Conservation (phyloP, 2,888 invertebrate genomes). For the Antitype chi region DNA sequence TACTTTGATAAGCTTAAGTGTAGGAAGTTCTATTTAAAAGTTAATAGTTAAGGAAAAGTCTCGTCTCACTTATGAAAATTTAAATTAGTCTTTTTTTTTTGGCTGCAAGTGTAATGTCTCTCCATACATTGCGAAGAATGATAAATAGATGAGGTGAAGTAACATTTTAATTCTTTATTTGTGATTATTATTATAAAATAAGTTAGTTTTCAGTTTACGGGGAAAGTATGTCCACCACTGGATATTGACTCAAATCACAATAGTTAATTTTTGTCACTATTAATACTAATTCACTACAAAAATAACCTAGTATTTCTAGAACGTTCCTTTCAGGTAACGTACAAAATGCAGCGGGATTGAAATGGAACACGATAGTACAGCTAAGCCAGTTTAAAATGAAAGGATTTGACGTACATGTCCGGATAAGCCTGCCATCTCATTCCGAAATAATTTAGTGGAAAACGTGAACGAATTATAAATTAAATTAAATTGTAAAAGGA, state of each 20-base stretch:
- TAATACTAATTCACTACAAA: neutral
- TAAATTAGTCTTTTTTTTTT: neutral
- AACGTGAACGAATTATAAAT: slow-evolving; percentile 74
- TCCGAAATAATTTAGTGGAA: slow-evolving; percentile 70
- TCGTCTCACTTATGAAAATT: neutral
- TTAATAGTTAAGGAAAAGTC: neutral
- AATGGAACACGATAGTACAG: slow-evolving; percentile 65
- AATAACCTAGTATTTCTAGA: neutral
- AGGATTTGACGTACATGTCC: slow-evolving; percentile 76
- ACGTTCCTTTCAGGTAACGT: slow-evolving; percentile 24
- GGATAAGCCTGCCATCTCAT: slow-evolving; percentile 73
- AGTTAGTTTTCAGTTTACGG: neutral
- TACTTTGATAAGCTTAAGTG: neutral
- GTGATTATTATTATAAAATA: neutral
- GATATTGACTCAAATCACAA: neutral
- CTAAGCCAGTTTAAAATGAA: slow-evolving; percentile 76
- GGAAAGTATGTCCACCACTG: neutral
- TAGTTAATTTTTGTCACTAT: neutral
- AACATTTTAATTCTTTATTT: neutral
- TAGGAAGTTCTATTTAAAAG: neutral
- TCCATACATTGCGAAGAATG: neutral
- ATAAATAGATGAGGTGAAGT: neutral
- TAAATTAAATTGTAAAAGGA: slow-evolving; percentile 71
- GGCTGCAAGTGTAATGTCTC: neutral
- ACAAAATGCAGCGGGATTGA: slow-evolving; percentile 62